A percentile compares a stretch with the other conserved stretches of the same genome.
These are phyloP conservation scores for Phyllotreta cruciferae DNA, from an alignment of 2,888 invertebrate species.

Conservation along the genomic window DNA sequence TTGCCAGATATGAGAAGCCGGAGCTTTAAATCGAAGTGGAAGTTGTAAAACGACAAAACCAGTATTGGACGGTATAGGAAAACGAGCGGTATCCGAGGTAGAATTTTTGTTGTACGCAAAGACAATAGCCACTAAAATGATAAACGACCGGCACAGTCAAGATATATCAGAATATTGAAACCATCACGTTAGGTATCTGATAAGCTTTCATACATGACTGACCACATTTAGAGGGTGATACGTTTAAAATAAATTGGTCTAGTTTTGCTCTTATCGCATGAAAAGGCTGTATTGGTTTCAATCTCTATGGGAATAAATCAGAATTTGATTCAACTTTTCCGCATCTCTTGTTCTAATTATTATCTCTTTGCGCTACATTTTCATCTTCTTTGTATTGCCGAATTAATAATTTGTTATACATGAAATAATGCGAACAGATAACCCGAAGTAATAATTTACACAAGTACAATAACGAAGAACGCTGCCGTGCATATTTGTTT, in stretches of 20 bases:
- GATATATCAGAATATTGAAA: constrained; percentile 9
- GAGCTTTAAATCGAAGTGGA: constrained; percentile 15
- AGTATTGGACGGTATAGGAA: constrained; percentile 1
- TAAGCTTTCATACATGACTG: constrained; percentile 25
- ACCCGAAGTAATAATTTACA: not conserved
- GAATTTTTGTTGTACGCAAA: constrained; percentile 18
- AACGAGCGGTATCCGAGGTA: constrained; percentile 7
- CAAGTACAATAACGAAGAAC: not conserved
- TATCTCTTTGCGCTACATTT: not conserved
- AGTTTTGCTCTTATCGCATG: constrained; percentile 17
- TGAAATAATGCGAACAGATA: not conserved
- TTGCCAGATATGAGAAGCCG: constrained; percentile 5
- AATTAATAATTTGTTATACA: not conserved
- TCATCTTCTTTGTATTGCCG: not conserved
- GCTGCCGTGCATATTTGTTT: not conserved
- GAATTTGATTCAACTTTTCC: constrained; percentile 18
- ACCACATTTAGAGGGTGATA: constrained; percentile 21
- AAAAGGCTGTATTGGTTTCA: not conserved
- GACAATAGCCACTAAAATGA: constrained; percentile 23
- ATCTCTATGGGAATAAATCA: constrained; percentile 18
- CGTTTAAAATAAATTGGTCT: constrained; percentile 14
- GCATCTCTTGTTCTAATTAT: not conserved
- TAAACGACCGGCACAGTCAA: constrained; percentile 19
- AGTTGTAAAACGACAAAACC: constrained; percentile 14
- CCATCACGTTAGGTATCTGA: constrained; percentile 24